These are phyloP conservation scores for Baronia brevicornis DNA, from an alignment of 2,888 invertebrate species.

Conservation along the genomic window DNA sequence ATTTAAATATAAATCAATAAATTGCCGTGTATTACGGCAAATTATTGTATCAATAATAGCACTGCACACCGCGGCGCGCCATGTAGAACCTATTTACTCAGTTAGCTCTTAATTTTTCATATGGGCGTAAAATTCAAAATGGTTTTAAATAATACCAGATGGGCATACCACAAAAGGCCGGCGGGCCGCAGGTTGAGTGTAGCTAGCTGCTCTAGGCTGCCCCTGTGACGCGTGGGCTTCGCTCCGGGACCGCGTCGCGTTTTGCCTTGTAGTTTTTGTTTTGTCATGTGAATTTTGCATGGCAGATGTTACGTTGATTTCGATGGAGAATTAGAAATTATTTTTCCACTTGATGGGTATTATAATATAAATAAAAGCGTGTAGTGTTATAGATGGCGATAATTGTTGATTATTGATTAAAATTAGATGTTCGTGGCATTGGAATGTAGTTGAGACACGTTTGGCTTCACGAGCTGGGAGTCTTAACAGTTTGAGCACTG, in stretches of 20 bases:
- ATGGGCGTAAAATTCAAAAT: background rate
- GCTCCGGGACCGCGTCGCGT: slow-evolving; percentile 23
- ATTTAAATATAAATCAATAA: no score
- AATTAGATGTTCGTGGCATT: slow-evolving; percentile 70
- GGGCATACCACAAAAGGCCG: no score
- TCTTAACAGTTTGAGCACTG: slow-evolving; percentile 2
- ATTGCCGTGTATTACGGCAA: no score
- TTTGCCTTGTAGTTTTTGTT: slow-evolving; percentile 58
- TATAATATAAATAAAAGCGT: slow-evolving; percentile 55
- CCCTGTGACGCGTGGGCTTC: slow-evolving; percentile 1
- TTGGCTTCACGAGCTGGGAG: slow-evolving; percentile 23
- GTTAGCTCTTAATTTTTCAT: no score
- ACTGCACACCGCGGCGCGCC: no score
- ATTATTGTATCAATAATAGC: no score
- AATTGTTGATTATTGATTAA: slow-evolving; percentile 76
- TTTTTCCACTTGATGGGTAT: slow-evolving; percentile 69
- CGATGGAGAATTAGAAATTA: slow-evolving; percentile 68
- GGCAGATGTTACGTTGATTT: slow-evolving; percentile 61
- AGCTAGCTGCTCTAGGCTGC: background rate
- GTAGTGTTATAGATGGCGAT: slow-evolving; percentile 71
- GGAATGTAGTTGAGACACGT: slow-evolving; percentile 49
- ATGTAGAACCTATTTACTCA: no score
- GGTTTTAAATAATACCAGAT: no score
- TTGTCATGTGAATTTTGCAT: slow-evolving; percentile 53
- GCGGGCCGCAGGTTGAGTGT: no score